phyloP scores from a whole-genome alignment of 2,888 invertebrate genomes.

The Apamea sordens region DNA sequence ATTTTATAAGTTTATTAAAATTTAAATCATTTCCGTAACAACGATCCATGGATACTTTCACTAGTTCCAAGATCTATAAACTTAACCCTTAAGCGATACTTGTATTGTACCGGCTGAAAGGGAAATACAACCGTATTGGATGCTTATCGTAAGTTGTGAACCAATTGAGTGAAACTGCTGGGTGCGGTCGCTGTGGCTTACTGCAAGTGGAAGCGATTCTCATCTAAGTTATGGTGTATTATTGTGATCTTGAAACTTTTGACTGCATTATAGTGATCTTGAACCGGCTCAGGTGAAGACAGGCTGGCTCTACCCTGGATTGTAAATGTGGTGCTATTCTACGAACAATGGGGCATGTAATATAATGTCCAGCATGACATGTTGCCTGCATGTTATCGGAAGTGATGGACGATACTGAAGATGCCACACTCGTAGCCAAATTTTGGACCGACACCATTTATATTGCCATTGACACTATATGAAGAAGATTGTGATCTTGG shows the following conservation, averaged over 20 bases:
- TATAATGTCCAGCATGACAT: not conserved
- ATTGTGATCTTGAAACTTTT: conserved; percentile 1
- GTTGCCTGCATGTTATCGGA: not conserved
- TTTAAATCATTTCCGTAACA: not conserved
- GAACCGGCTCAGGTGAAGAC: not conserved
- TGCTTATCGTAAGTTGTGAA: conserved; percentile 44
- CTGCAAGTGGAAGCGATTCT: conserved; percentile 9
- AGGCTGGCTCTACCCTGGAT: not conserved
- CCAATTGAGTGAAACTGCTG: conserved; percentile 45
- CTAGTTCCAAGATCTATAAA: conserved; percentile 14
- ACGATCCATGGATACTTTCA: conserved; percentile 18
- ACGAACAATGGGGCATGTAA: not conserved
- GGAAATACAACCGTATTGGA: conserved; percentile 40
- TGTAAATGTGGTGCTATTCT: not conserved
- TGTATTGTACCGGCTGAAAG: conserved; percentile 34
- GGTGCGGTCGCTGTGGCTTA: conserved; percentile 23
- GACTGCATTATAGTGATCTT: not conserved
- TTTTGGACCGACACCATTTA: not conserved
- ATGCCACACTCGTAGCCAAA: not conserved
- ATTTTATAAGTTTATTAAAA: not conserved
- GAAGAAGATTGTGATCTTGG: not conserved
- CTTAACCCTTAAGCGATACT: conserved; percentile 10
- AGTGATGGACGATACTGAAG: not conserved
- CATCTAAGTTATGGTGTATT: conserved; percentile 9
- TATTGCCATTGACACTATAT: not conserved